These are phyloP conservation scores for Andinoacara biseriatus DNA, from an alignment of 2,113 vertebrate species.

Conservation along the genomic window DNA sequence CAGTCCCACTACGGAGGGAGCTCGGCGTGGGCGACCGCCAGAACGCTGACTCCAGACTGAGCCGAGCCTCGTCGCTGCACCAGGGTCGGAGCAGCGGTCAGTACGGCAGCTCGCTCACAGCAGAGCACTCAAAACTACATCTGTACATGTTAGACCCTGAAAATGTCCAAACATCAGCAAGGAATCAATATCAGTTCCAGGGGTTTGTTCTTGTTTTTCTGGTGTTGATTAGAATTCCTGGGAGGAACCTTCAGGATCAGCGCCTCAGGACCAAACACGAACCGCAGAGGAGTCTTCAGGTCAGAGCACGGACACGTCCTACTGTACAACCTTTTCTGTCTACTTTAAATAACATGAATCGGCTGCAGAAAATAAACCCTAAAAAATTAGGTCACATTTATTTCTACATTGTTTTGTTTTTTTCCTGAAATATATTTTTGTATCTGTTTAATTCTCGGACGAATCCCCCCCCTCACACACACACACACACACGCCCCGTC, in stretches of 20 bases:
- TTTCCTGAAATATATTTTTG: neutral
- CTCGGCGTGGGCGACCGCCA: conserved; percentile 39
- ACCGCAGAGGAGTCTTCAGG: conserved; percentile 80
- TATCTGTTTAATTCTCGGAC: neutral
- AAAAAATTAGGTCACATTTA: neutral
- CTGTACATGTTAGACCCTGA: neutral
- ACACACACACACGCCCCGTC: too few species aligned
- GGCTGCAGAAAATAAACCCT: too few species aligned
- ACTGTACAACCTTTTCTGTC: neutral
- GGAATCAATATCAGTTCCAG: too few species aligned
- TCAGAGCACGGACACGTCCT: conserved; percentile 34
- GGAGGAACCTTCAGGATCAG: conserved; percentile 76
- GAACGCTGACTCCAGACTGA: conserved; percentile 80
- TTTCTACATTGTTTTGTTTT: fast-evolving
- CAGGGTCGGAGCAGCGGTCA: conserved; percentile 10
- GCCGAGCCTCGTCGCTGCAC: conserved; percentile 72
- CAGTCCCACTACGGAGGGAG: neutral
- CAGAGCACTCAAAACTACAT: too few species aligned
- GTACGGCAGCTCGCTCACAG: neutral
- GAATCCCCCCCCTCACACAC: too few species aligned
- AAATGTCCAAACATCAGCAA: too few species aligned
- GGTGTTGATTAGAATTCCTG: conserved; percentile 70
- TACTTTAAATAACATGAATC: neutral
- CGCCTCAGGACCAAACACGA: conserved; percentile 69
- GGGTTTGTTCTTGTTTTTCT: neutral